These are phyloP conservation scores for Synaphobranchus kaupii DNA, from an alignment of 2,797 vertebrate species.

Conservation along the genomic window DNA sequence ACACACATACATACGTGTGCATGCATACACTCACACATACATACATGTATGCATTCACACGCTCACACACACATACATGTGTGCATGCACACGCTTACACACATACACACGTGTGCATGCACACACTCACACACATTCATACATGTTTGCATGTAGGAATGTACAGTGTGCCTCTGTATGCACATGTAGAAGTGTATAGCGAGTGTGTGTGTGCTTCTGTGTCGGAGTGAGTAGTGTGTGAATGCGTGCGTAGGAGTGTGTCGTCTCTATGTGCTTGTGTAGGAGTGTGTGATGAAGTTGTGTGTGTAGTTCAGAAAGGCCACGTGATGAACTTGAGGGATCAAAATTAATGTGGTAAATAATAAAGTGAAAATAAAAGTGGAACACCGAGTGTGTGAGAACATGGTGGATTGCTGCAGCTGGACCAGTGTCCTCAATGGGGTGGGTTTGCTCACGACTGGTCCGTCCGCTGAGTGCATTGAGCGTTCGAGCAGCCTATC, in stretches of 20 bases:
- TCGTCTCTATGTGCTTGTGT: neutral
- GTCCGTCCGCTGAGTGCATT: slow-evolving; percentile 65
- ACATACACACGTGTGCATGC: neutral
- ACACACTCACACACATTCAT: too few species aligned
- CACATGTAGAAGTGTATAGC: neutral
- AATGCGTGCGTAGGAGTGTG: neutral
- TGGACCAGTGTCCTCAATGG: slow-evolving; percentile 65
- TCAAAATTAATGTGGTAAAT: slow-evolving; percentile 67
- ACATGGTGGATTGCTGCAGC: slow-evolving; percentile 70
- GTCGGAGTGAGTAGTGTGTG: neutral
- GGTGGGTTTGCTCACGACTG: slow-evolving; percentile 60
- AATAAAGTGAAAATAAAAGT: neutral
- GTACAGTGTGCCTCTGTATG: too few species aligned
- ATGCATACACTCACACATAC: too few species aligned
- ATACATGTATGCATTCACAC: slow-evolving; percentile 11
- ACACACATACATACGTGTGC: neutral
- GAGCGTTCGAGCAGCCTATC: slow-evolving; percentile 69
- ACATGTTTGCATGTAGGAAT: too few species aligned
- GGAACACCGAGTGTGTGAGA: slow-evolving; percentile 46
- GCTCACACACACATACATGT: neutral
- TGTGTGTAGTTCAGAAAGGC: neutral
- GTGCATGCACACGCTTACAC: too few species aligned
- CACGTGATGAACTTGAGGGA: slow-evolving; percentile 50
- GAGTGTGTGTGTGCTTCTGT: too few species aligned
- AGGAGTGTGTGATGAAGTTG: neutral